phyloP scores from a whole-genome alignment of 2,888 invertebrate genomes.

The Agrotis segetum region DNA sequence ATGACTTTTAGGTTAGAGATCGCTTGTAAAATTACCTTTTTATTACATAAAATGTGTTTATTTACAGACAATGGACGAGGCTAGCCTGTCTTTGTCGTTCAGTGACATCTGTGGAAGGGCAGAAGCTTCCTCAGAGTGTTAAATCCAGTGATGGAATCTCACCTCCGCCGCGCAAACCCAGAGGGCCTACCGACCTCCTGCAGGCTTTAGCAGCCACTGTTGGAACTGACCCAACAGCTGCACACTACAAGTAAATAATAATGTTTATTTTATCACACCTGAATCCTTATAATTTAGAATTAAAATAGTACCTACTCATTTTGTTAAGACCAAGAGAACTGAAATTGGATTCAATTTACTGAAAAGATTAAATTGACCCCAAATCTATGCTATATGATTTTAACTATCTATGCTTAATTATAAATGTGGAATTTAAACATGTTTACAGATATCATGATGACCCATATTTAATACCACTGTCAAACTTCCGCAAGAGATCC shows the following conservation, averaged over 20 bases:
- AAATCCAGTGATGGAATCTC: conserved; percentile 84
- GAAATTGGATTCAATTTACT: background rate
- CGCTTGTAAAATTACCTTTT: conserved; percentile 16
- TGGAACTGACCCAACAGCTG: conserved; percentile 95
- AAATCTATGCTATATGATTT: background rate
- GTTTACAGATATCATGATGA: conserved; percentile 95
- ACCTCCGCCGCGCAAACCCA: conserved; percentile 93
- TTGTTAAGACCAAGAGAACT: background rate
- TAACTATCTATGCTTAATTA: too few species aligned
- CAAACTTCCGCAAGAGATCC: conserved; percentile 92
- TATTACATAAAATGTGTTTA: conserved; percentile 40
- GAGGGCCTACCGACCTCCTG: conserved; percentile 96
- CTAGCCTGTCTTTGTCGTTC: conserved; percentile 81
- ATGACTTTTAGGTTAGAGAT: conserved; percentile 50
- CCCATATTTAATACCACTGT: conserved; percentile 95
- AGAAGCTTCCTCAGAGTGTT: conserved; percentile 79
- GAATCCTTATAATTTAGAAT: background rate
- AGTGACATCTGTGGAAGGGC: conserved; percentile 81
- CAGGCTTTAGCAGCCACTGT: conserved; percentile 95
- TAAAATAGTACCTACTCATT: too few species aligned
- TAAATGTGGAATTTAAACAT: background rate
- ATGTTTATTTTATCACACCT: background rate
- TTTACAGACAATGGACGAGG: conserved; percentile 81
- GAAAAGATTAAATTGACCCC: background rate
- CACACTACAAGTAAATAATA: conserved; percentile 93